Percentiles rank a stretch among this genome's conserved stretches.
Evolutionary conservation across 2,888 invertebrate species (phyloP).

Genomic region (Petrolisthes cinctipes): DNA sequence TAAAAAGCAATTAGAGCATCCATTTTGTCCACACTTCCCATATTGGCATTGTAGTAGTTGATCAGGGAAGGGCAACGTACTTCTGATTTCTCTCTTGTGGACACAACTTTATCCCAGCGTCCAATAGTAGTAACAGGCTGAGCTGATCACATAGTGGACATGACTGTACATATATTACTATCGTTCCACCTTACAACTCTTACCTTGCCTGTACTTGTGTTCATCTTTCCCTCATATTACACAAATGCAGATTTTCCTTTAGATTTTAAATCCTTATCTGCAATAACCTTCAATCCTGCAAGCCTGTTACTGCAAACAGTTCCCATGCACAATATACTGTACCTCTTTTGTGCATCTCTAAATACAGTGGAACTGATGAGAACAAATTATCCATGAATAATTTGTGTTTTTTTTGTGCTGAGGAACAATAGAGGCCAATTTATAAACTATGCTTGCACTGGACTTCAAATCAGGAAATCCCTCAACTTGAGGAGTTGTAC

Average conservation of each 20-base stretch:
- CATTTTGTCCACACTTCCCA: slow-evolving; percentile 34
- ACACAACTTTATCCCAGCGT: slow-evolving; percentile 28
- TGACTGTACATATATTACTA: slow-evolving; percentile 14
- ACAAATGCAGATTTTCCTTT: no score
- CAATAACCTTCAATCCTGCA: slow-evolving; percentile 24
- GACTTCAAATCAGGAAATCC: slow-evolving; percentile 23
- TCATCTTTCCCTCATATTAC: slow-evolving; percentile 26
- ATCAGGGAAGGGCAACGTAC: slow-evolving; percentile 31
- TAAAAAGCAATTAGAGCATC: slow-evolving; percentile 47
- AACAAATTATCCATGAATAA: slow-evolving; percentile 16
- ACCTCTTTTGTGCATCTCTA: slow-evolving; percentile 24
- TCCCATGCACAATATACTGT: slow-evolving; percentile 24
- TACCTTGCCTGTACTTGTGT: slow-evolving; percentile 21
- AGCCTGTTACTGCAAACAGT: slow-evolving; percentile 22
- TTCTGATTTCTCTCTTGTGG: slow-evolving; percentile 28
- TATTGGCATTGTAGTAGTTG: slow-evolving; percentile 27
- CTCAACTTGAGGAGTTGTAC: no score
- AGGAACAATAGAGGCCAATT: slow-evolving; percentile 4
- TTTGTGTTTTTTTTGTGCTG: slow-evolving; percentile 2
- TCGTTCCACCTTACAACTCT: slow-evolving; percentile 36
- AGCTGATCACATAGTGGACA: slow-evolving; percentile 28
- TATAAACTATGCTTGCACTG: slow-evolving; percentile 13
- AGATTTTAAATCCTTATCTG: slow-evolving; percentile 26
- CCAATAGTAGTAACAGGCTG: slow-evolving; percentile 16
- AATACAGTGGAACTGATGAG: slow-evolving; percentile 17